Conservation (phyloP, 2,797 vertebrate genomes). For the Argyrosomus regius region DNA sequence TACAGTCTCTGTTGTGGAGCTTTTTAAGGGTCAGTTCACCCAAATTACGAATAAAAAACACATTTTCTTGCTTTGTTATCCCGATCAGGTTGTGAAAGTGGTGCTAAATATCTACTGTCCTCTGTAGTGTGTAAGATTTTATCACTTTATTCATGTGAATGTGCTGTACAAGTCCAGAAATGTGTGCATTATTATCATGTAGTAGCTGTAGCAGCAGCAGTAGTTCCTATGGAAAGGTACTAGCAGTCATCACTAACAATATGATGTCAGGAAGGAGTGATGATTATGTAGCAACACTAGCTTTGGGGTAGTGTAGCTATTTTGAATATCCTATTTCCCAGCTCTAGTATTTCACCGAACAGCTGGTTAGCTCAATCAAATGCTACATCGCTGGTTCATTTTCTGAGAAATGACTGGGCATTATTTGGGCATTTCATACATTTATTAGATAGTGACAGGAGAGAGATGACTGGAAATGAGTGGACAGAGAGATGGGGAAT, state of each 20-base stretch:
- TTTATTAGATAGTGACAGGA: constrained; percentile 28
- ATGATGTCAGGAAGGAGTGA: background rate
- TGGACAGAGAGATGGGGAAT: background rate
- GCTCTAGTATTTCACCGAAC: too few species aligned
- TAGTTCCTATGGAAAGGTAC: background rate
- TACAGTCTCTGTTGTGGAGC: background rate
- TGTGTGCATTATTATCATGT: background rate
- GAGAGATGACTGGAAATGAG: background rate
- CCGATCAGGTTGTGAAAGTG: background rate
- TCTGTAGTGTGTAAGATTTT: background rate
- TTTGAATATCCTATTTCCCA: too few species aligned
- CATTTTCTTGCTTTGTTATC: background rate
- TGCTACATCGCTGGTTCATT: too few species aligned
- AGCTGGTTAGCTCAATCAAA: too few species aligned
- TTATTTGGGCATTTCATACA: constrained; percentile 18
- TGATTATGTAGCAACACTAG: background rate
- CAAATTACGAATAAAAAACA: background rate
- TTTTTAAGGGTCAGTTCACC: constrained; percentile 4
- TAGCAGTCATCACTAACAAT: background rate
- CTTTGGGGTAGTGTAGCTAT: background rate
- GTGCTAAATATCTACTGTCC: background rate
- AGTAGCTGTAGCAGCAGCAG: background rate
- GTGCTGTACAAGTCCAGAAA: background rate
- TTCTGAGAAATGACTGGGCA: too few species aligned
- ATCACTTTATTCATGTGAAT: background rate